Percentiles rank a stretch among this genome's conserved stretches.
phyloP scores from a whole-genome alignment of 2,113 vertebrate species.

The Lagopus muta region DNA sequence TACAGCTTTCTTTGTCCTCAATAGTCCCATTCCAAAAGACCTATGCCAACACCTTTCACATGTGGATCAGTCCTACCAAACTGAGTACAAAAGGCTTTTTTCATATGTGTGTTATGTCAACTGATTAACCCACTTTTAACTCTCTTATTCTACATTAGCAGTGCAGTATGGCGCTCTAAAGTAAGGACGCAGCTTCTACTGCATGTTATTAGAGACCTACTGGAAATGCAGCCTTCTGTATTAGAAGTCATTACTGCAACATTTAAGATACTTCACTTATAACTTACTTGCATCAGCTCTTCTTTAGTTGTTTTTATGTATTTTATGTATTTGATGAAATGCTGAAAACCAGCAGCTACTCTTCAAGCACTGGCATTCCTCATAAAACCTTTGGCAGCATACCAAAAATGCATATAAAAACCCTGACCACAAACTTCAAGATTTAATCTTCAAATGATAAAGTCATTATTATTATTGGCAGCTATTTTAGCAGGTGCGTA shows the following conservation, averaged over 20 bases:
- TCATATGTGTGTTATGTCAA: not conserved
- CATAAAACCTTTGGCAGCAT: not conserved
- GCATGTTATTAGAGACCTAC: not conserved
- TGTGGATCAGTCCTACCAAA: not conserved
- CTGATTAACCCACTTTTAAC: fast-evolving
- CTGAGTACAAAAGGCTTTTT: not conserved
- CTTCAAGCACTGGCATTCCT: not conserved
- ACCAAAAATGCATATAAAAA: not conserved
- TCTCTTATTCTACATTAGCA: not conserved
- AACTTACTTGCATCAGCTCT: not conserved
- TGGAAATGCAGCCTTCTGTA: not conserved
- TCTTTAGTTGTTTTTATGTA: not conserved
- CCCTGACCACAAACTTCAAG: not conserved
- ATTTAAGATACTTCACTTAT: too few relatives aligned
- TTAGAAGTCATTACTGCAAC: not conserved
- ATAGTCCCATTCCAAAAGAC: not conserved
- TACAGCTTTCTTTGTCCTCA: not conserved
- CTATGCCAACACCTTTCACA: not conserved
- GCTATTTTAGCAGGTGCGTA: not conserved
- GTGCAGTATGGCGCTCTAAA: not conserved
- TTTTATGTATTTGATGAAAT: not conserved
- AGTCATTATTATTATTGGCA: not conserved
- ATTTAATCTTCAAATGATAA: not conserved
- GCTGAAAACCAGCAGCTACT: not conserved
- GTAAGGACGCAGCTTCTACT: not conserved